These are phyloP conservation scores for Notolepis coatsorum DNA, from an alignment of 2,797 vertebrate species.

Conservation along the genomic window DNA sequence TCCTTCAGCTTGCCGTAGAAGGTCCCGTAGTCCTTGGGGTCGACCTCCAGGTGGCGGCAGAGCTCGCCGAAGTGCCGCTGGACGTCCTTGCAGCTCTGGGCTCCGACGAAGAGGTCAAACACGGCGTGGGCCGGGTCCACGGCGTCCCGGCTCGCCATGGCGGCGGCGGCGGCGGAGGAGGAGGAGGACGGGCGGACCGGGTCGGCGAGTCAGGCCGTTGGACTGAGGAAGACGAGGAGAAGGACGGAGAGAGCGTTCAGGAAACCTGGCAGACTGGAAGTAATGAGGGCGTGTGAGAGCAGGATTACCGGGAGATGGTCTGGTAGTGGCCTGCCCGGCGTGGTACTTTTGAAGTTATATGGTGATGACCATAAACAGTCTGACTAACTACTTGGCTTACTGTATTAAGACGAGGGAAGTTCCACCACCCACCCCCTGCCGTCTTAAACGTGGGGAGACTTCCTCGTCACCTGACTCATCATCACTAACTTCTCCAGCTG, in stretches of 20 bases:
- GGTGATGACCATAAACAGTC: neutral
- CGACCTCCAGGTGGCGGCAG: conserved; percentile 81
- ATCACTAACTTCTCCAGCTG: conserved; percentile 46
- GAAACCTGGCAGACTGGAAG: neutral
- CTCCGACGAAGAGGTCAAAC: conserved; percentile 88
- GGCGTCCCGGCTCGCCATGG: conserved; percentile 68
- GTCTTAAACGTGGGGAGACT: neutral
- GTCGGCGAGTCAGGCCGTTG: neutral
- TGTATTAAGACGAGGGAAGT: conserved; percentile 2
- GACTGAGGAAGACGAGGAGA: conserved; percentile 41
- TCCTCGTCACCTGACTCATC: conserved; percentile 55
- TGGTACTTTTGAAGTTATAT: conserved; percentile 3
- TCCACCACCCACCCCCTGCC: neutral
- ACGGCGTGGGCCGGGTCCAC: conserved; percentile 80
- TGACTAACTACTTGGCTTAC: neutral
- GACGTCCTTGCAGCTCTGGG: conserved; percentile 85
- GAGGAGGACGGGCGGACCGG: too few species aligned
- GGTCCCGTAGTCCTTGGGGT: conserved; percentile 75
- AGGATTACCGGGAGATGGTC: conserved; percentile 32
- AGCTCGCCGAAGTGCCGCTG: conserved; percentile 83
- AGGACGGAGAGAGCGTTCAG: neutral
- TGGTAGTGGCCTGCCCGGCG: conserved; percentile 26
- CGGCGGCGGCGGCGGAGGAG: too few species aligned
- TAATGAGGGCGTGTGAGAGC: neutral
- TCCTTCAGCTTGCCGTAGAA: conserved; percentile 89